A percentile compares a stretch with the other conserved stretches of the same genome.
These are phyloP conservation scores for Cryptotermes secundus DNA, from an alignment of 1,140 invertebrate genomes.

Conservation along the genomic window DNA sequence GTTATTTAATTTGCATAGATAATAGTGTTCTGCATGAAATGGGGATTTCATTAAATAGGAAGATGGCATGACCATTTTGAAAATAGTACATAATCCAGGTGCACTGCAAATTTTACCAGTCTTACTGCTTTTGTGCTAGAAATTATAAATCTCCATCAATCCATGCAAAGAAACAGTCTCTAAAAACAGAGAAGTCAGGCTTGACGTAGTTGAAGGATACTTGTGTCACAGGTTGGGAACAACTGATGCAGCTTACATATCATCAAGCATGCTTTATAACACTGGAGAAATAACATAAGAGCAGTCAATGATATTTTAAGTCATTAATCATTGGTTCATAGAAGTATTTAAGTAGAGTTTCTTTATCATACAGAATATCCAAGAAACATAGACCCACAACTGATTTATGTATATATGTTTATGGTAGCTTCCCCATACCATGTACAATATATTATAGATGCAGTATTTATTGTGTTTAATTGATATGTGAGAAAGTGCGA, in stretches of 20 bases:
- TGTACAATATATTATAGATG: conserved; percentile 7
- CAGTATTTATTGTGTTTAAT: conserved; percentile 10
- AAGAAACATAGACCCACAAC: not conserved
- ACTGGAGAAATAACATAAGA: not conserved
- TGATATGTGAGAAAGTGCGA: not conserved
- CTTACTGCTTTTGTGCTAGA: not conserved
- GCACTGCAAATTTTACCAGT: not conserved
- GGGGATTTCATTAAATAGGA: too few relatives aligned
- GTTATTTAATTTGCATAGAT: not conserved
- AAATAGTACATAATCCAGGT: not conserved
- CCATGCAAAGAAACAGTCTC: too few relatives aligned
- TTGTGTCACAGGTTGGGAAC: not conserved
- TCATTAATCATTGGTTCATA: not conserved
- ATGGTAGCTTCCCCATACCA: not conserved
- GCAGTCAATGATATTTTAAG: not conserved
- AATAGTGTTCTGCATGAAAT: too few relatives aligned
- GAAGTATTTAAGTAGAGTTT: not conserved
- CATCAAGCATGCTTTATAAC: not conserved
- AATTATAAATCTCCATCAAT: too few relatives aligned
- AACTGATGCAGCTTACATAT: not conserved
- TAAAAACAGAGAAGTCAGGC: not conserved
- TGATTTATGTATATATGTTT: conserved; percentile 20
- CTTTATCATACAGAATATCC: not conserved
- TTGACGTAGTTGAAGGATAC: not conserved
- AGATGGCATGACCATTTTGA: not conserved